Base-by-base conservation (phyloP, 2,113 vertebrate species). In the Oostethus manadensis region DNA sequence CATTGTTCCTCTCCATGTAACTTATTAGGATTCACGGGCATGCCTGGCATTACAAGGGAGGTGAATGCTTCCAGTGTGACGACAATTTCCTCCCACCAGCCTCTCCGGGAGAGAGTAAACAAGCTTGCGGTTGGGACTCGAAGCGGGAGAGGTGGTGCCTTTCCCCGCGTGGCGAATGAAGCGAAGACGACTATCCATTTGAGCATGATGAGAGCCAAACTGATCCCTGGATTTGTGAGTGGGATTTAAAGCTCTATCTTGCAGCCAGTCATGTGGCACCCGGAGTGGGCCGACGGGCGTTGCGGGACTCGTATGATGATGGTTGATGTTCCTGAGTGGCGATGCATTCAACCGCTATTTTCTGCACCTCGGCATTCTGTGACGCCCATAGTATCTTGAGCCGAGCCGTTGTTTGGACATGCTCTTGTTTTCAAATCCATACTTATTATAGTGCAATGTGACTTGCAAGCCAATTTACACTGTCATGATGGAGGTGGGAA, bases 281-380 rank as follows among this genome's bases (percentile, higher is more conserved):
- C 66, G 29, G 1, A 73, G 77, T 79, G 71, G 68, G 66, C 58
- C 45, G 57, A 21, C 68, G 70, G 62, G n/a, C 66, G 59, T 13
- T 21, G 75, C 65, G 74, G 66, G 64, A 74, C 76, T 79, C 81
- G 73, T 78, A 66, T 81, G 76, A 87, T 84, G 76, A 81, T n/a
- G 68, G 78, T 77, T 81, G 76, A 87, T 84, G 76, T 84, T n/a
- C 66, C 80, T 77, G 84, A 80, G 82, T 84, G 79, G 58, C 66
- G 77, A 80, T 78, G 77, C 68, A 40, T 74, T 74, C 33, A 51
- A 82, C 84, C 75, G 82, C 77, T 76, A 76, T 86, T 84, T 84
- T 73, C 84, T 85, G 76, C 82, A 86, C 83, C 64, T 73, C 78
- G 60, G 60, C 76, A 71, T 83, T 51, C 72, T 20, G 67, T 51